phyloP scores from a whole-genome alignment of 2,113 vertebrate species.

The Heterocephalus glaber region DNA sequence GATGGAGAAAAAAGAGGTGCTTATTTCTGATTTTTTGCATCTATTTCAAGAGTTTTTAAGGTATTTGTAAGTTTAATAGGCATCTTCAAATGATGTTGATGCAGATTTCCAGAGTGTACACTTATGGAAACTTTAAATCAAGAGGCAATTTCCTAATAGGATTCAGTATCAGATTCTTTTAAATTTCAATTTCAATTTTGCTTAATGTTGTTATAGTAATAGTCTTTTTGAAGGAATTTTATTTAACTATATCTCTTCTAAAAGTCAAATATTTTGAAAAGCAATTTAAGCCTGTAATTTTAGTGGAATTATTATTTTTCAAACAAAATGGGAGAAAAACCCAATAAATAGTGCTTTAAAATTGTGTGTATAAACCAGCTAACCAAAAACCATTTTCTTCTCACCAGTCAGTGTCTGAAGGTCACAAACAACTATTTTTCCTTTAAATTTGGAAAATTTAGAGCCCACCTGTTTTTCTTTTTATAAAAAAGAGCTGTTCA shows the following conservation, averaged over 20 bases:
- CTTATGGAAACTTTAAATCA: conserved; percentile 5
- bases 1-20: fast-evolving
- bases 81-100: not conserved
- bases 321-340: conserved; percentile 10
- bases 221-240: conserved; percentile 37
- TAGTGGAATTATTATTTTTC: not conserved
- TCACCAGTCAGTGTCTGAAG: not conserved
- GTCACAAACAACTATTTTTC: conserved; percentile 8
- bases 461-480: conserved; percentile 45
- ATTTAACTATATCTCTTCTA: not conserved
- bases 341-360: not conserved
- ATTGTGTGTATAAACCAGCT: not conserved
- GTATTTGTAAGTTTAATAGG: conserved; percentile 7
- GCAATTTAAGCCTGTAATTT: not conserved
- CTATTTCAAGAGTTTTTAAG: not conserved
- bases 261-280: conserved; percentile 5
- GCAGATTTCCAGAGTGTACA: not conserved
- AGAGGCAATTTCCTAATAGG: not conserved
- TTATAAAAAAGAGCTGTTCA: conserved; percentile 62
- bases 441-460: not conserved
- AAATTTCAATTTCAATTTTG: conserved; percentile 5
- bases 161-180: not conserved
- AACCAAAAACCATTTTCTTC: conserved; percentile 9
- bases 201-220: not conserved
- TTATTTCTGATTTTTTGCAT: not conserved